Percentiles rank a stretch among this genome's conserved stretches.
These are phyloP conservation scores for Nebria brevicollis DNA, from an alignment of 2,888 invertebrate species.

Conservation along the genomic window DNA sequence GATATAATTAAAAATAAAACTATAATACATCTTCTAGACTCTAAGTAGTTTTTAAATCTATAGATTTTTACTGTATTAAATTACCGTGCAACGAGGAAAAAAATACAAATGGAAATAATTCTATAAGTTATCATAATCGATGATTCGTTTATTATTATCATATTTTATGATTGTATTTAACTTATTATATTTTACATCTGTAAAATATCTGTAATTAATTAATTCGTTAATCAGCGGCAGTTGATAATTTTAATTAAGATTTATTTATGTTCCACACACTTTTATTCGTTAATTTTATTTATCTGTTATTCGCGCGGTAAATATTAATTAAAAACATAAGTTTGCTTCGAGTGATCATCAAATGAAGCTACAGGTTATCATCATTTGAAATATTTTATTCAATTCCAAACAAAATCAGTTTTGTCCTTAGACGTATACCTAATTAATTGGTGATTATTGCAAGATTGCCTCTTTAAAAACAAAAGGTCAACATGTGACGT, in stretches of 20 bases:
- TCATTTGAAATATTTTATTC: neutral
- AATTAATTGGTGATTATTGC: neutral
- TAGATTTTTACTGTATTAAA: no score
- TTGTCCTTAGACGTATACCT: no score
- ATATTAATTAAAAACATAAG: neutral
- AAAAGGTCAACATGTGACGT: conserved; percentile 50
- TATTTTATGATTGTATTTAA: neutral
- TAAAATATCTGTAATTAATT: neutral
- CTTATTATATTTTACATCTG: neutral
- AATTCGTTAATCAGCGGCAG: neutral
- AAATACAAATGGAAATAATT: no score
- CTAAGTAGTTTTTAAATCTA: no score
- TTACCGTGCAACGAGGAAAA: no score
- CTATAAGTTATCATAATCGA: no score
- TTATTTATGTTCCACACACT: neutral
- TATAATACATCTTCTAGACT: no score
- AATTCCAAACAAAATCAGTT: no score
- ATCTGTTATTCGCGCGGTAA: neutral
- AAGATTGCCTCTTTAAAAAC: conserved; percentile 38
- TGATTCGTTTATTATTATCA: no score
- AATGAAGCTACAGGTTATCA: neutral
- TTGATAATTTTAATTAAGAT: neutral
- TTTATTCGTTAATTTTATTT: neutral
- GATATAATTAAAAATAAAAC: no score
- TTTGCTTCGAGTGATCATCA: neutral